These are phyloP conservation scores for Ptilodon capucinus DNA, from an alignment of 2,888 invertebrate genomes.

Conservation along the genomic window DNA sequence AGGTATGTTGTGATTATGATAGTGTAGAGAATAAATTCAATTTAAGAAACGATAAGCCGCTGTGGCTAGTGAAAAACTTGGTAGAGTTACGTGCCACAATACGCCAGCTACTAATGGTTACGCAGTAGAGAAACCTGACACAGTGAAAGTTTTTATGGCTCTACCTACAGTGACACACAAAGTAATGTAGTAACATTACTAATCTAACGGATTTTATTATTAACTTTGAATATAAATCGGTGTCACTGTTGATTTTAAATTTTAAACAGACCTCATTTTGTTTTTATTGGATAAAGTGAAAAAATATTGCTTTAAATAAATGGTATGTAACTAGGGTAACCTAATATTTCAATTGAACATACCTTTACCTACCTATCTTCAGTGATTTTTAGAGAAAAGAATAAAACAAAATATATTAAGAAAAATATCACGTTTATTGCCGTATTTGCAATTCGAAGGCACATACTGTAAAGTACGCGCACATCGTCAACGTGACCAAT, in stretches of 20 bases:
- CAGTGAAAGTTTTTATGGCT: slow-evolving; percentile 68
- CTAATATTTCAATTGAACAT: slow-evolving; percentile 6
- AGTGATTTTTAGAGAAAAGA: slow-evolving; percentile 31
- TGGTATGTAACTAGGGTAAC: neutral
- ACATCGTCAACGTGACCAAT: slow-evolving; percentile 76
- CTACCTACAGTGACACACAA: slow-evolving; percentile 50
- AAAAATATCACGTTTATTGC: slow-evolving; percentile 82
- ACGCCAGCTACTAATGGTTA: slow-evolving; percentile 48
- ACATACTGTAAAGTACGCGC: slow-evolving; percentile 76
- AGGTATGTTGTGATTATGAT: neutral
- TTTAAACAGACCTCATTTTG: neutral
- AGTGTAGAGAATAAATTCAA: neutral
- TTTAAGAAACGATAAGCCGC: slow-evolving; percentile 1
- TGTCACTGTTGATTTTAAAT: slow-evolving; percentile 24
- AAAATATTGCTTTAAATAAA: neutral
- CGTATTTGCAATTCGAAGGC: slow-evolving; percentile 77
- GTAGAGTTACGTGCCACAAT: slow-evolving; percentile 43
- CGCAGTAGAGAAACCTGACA: slow-evolving; percentile 67
- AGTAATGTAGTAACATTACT: slow-evolving; percentile 33
- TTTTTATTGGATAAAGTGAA: neutral
- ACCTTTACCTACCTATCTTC: neutral
- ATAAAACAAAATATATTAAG: slow-evolving; percentile 46
- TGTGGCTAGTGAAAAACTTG: slow-evolving; percentile 17
- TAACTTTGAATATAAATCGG: slow-evolving; percentile 26
- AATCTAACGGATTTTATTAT: slow-evolving; percentile 28